Percentiles rank a stretch among this genome's conserved stretches.
phyloP scores from a whole-genome alignment of 1,140 invertebrate genomes.

The Adoxophyes honmai region DNA sequence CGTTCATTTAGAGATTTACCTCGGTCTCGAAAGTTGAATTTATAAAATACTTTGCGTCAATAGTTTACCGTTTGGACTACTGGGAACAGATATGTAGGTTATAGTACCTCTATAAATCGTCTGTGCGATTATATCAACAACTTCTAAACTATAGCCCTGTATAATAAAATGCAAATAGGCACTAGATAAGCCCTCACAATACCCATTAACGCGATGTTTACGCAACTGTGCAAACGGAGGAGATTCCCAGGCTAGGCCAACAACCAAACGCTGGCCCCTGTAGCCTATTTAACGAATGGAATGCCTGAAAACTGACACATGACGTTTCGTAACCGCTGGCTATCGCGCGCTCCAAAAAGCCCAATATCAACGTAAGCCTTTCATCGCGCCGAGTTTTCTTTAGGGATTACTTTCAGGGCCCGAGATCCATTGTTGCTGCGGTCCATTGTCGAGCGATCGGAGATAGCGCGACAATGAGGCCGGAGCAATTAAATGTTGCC shows the following conservation, averaged over 20 bases:
- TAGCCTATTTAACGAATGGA: not conserved
- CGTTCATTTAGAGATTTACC: too few relatives aligned
- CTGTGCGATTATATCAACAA: not conserved
- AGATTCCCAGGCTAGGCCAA: not conserved
- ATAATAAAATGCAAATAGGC: constrained; percentile 14
- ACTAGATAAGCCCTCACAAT: not conserved
- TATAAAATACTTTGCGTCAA: too few relatives aligned
- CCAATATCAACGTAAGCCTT: constrained; percentile 15
- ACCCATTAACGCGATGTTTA: not conserved
- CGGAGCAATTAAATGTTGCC: constrained; percentile 55
- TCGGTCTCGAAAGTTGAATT: too few relatives aligned
- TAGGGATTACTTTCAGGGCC: constrained; percentile 17
- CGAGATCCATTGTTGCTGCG: constrained; percentile 17
- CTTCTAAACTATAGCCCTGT: not conserved
- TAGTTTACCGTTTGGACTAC: too few relatives aligned
- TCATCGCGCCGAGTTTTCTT: constrained; percentile 15
- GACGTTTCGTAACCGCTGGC: not conserved
- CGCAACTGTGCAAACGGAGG: constrained; percentile 10
- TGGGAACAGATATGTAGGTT: too few relatives aligned
- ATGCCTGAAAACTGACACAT: not conserved
- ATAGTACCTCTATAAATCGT: too few relatives aligned
- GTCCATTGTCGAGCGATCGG: constrained; percentile 44
- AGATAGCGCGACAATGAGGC: constrained; percentile 51
- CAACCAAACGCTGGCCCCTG: not conserved
- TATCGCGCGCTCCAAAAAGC: not conserved